Percentiles rank a stretch among this genome's conserved stretches.
Conservation (phyloP, 2,113 vertebrate species). For the Onychostruthus taczanowskii region DNA sequence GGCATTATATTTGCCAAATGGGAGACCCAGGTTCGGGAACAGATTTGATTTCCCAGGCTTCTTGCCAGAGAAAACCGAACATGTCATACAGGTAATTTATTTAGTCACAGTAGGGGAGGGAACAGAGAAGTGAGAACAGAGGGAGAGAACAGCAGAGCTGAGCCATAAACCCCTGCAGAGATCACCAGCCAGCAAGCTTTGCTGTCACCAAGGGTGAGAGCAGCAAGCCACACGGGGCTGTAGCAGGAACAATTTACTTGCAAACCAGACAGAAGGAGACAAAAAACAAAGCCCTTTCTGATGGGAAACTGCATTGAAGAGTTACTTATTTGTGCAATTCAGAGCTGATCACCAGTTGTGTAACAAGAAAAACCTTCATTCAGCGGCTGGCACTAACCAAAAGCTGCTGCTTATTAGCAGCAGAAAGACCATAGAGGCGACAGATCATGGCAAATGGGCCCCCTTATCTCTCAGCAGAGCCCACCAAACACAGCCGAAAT, state of each 20-base stretch:
- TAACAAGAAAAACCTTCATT: not conserved
- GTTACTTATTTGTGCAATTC: not conserved
- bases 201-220: not conserved
- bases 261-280: not conserved
- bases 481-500: not conserved
- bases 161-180: constrained; percentile 24
- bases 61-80: constrained; percentile 61
- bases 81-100: constrained; percentile 69
- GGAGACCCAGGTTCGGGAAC: constrained; percentile 45
- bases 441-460: not conserved
- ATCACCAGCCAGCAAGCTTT: not conserved
- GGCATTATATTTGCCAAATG: constrained; percentile 50
- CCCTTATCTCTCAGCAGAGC: not conserved
- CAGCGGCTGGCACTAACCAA: not conserved
- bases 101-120: constrained; percentile 60
- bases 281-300: not conserved
- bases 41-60: constrained; percentile 68
- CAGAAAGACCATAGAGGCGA: not conserved
- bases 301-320: not conserved
- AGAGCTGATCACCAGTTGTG: not conserved
- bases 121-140: constrained; percentile 46
- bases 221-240: not conserved
- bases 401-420: not conserved
- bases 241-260: constrained; percentile 17
- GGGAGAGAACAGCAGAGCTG: not conserved